Percentiles rank a stretch among this genome's conserved stretches.
Conservation (phyloP, 1,140 invertebrate species). For the Eumeta japonica region DNA sequence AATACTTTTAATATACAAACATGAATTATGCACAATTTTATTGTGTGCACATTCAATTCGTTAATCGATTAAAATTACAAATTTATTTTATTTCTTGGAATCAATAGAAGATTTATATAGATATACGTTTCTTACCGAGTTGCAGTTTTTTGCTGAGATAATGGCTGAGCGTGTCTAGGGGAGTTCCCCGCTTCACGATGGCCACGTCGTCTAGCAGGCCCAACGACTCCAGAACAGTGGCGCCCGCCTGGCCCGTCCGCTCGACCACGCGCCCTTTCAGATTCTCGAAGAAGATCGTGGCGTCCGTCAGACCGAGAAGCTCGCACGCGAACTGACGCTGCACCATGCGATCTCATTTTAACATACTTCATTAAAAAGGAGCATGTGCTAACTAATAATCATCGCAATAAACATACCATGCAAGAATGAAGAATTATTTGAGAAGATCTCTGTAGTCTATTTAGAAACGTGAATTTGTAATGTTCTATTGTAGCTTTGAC, state of each 20-base stretch:
- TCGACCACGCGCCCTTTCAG: slow-evolving; percentile 79
- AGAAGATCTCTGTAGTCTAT: too few relatives aligned
- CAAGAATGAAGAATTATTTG: too few relatives aligned
- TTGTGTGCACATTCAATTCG: too few relatives aligned
- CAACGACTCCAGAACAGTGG: slow-evolving; percentile 76
- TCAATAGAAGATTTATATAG: too few relatives aligned
- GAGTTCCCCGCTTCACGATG: slow-evolving; percentile 81
- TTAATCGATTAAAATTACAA: too few relatives aligned
- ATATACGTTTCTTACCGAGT: slow-evolving; percentile 74
- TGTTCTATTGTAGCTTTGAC: too few relatives aligned
- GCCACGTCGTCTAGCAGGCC: slow-evolving; percentile 83
- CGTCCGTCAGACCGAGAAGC: slow-evolving; percentile 78
- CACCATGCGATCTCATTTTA: too few relatives aligned
- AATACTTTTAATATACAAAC: too few relatives aligned
- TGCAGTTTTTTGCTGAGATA: slow-evolving; percentile 85
- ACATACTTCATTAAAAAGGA: neutral
- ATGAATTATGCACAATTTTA: too few relatives aligned
- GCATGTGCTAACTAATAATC: neutral
- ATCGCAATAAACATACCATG: too few relatives aligned
- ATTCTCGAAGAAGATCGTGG: slow-evolving; percentile 92
- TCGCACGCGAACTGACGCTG: slow-evolving; percentile 85
- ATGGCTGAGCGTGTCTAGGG: slow-evolving; percentile 88
- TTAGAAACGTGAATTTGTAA: too few relatives aligned
- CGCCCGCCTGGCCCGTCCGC: slow-evolving; percentile 68
- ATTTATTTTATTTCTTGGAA: too few relatives aligned